Percentiles rank a stretch among this genome's conserved stretches.
These are phyloP conservation scores for Danio aesculapii DNA, from an alignment of 2,797 vertebrate genomes.

Conservation along the genomic window DNA sequence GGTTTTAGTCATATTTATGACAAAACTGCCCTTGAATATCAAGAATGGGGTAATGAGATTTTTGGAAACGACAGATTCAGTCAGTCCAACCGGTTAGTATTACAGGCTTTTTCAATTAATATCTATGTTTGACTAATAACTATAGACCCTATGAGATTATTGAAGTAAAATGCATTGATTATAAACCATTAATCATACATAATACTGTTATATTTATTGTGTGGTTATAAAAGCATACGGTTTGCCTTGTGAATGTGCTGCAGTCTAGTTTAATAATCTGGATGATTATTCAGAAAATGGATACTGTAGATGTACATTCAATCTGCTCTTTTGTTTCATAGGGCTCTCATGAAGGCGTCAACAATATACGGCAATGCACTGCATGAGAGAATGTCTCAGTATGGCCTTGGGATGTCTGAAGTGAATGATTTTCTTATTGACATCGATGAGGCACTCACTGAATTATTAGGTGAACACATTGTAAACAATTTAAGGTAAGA, in stretches of 20 bases:
- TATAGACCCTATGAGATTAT: neutral
- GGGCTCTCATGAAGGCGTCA: neutral
- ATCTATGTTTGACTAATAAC: slow-evolving; percentile 4
- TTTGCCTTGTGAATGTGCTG: neutral
- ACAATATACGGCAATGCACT: slow-evolving; percentile 14
- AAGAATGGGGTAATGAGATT: slow-evolving; percentile 18
- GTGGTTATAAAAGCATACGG: neutral
- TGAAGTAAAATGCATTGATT: slow-evolving; percentile 3
- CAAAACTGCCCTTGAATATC: slow-evolving; percentile 23
- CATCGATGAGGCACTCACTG: neutral
- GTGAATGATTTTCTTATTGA: slow-evolving; percentile 9
- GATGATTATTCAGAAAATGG: neutral
- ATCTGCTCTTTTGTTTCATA: neutral
- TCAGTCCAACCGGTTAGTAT: slow-evolving; percentile 25
- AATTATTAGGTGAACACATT: slow-evolving; percentile 12
- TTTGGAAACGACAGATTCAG: slow-evolving; percentile 31
- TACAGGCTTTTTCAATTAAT: neutral
- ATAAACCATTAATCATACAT: neutral
- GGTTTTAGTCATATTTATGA: neutral
- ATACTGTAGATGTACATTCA: neutral
- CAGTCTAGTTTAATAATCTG: neutral
- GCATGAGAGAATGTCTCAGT: slow-evolving; percentile 30
- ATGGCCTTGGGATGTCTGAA: slow-evolving; percentile 20
- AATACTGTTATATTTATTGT: neutral
- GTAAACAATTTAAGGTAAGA: slow-evolving; percentile 23